These are phyloP conservation scores for Apocheima hispidaria DNA, from an alignment of 2,888 invertebrate species.

Conservation along the genomic window DNA sequence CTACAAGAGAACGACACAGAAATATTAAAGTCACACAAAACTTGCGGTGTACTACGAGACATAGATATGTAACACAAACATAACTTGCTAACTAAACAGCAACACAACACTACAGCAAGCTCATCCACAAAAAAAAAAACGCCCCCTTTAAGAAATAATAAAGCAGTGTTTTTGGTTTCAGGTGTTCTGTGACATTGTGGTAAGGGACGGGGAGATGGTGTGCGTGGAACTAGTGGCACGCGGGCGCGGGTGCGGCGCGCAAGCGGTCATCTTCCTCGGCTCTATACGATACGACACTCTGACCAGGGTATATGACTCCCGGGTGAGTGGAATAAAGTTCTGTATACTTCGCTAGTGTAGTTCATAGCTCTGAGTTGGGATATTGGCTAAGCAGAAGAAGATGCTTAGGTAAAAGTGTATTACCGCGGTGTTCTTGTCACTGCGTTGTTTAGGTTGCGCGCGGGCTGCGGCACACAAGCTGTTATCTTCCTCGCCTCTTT, in stretches of 20 bases:
- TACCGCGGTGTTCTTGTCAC: too few species aligned
- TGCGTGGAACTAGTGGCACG: conserved; percentile 98
- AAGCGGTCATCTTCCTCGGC: conserved; percentile 98
- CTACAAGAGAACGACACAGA: too few species aligned
- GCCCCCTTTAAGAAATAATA: too few species aligned
- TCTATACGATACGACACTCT: conserved; percentile 99
- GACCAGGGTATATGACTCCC: conserved; percentile 97
- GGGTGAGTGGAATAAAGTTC: conserved; percentile 87
- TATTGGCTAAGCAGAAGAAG: not conserved
- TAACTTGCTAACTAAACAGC: too few species aligned
- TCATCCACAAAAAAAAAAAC: too few species aligned
- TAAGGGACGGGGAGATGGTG: conserved; percentile 99
- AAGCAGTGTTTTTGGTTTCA: conserved; percentile 44
- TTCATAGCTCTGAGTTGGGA: too few species aligned
- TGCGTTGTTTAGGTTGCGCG: too few species aligned
- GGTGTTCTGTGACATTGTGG: conserved; percentile 98
- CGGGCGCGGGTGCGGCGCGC: conserved; percentile 93
- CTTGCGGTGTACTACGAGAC: too few species aligned
- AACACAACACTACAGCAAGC: too few species aligned
- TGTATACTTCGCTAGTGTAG: not conserved
- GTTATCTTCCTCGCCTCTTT: not conserved
- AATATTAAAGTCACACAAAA: too few species aligned
- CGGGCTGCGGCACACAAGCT: not conserved
- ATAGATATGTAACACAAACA: too few species aligned
- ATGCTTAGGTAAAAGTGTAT: too few species aligned